These are phyloP conservation scores for Salarias fasciatus DNA, from an alignment of 2,797 vertebrate genomes.

Conservation along the genomic window DNA sequence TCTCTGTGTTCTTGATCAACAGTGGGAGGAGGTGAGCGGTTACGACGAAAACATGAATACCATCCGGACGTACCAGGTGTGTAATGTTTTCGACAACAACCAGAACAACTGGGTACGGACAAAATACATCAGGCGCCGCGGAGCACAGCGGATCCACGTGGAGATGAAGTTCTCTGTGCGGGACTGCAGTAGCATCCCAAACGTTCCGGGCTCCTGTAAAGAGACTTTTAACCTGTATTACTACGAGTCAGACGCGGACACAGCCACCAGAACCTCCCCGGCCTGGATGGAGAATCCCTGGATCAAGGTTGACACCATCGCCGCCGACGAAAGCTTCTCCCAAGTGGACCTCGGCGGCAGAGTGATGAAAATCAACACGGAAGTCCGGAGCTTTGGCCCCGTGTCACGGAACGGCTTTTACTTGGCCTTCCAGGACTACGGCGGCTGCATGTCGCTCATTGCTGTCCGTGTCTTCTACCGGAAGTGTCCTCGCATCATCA, in stretches of 20 bases:
- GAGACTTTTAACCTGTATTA: slow-evolving; percentile 99
- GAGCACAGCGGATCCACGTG: slow-evolving; percentile 96
- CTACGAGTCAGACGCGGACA: slow-evolving; percentile 92
- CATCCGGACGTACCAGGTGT: slow-evolving; percentile 98
- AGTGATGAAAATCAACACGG: slow-evolving; percentile 99
- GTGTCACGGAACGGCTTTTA: slow-evolving; percentile 97
- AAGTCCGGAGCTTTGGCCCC: slow-evolving; percentile 95
- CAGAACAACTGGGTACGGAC: slow-evolving; percentile 99
- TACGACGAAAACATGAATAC: slow-evolving; percentile 99
- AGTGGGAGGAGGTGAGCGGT: slow-evolving; percentile 99
- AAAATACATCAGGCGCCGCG: slow-evolving; percentile 93
- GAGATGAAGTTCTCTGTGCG: slow-evolving; percentile 99
- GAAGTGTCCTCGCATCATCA: slow-evolving; percentile 93
- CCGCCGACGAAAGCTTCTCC: slow-evolving; percentile 97
- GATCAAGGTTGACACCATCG: slow-evolving; percentile 98
- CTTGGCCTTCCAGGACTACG: slow-evolving; percentile 98
- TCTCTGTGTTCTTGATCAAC: slow-evolving; percentile 56
- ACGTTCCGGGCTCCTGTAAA: slow-evolving; percentile 96
- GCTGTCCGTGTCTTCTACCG: slow-evolving; percentile 96
- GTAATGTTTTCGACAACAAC: slow-evolving; percentile 97
- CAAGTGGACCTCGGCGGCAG: slow-evolving; percentile 96
- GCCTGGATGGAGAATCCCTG: slow-evolving; percentile 99
- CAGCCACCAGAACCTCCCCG: slow-evolving; percentile 90
- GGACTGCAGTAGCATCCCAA: slow-evolving; percentile 98
- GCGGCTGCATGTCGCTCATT: slow-evolving; percentile 98